Evolutionary conservation across 2,888 invertebrate genomes (phyloP).

Genomic region (Zootermopsis nevadensis): DNA sequence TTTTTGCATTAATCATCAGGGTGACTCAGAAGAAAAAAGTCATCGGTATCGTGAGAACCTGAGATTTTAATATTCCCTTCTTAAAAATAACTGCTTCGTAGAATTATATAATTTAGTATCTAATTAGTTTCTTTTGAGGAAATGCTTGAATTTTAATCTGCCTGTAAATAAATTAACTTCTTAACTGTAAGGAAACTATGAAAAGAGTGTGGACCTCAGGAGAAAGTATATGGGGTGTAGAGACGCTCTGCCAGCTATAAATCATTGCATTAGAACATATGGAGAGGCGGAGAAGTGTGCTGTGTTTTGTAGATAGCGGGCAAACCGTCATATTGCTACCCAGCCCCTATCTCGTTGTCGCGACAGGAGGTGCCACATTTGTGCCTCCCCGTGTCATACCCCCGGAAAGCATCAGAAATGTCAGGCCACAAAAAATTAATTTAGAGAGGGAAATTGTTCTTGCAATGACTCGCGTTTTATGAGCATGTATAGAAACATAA

Average conservation of each 20-base stretch:
- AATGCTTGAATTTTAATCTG: not conserved
- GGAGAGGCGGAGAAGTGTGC: not conserved
- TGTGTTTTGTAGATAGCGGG: not conserved
- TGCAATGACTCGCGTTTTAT: constrained; percentile 1
- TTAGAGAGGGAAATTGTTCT: not conserved
- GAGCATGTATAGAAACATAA: not conserved
- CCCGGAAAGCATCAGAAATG: not conserved
- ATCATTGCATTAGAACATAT: not conserved
- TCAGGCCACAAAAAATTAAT: not conserved
- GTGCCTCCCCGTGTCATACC: not conserved
- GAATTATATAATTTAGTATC: too few species aligned
- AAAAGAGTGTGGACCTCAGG: not conserved
- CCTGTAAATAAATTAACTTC: not conserved
- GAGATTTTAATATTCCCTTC: too few species aligned
- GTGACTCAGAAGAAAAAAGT: too few species aligned
- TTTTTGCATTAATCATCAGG: too few species aligned
- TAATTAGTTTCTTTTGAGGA: not conserved
- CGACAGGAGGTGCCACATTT: not conserved
- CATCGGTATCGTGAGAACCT: too few species aligned
- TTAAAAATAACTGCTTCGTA: too few species aligned
- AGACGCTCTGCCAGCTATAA: not conserved
- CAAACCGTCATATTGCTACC: not conserved
- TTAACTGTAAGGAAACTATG: not conserved
- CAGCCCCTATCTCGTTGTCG: constrained; percentile 8
- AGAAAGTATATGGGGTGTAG: not conserved